These are phyloP conservation scores for Eulacestoma nigropectus DNA, from an alignment of 2,113 vertebrate species.

Conservation along the genomic window DNA sequence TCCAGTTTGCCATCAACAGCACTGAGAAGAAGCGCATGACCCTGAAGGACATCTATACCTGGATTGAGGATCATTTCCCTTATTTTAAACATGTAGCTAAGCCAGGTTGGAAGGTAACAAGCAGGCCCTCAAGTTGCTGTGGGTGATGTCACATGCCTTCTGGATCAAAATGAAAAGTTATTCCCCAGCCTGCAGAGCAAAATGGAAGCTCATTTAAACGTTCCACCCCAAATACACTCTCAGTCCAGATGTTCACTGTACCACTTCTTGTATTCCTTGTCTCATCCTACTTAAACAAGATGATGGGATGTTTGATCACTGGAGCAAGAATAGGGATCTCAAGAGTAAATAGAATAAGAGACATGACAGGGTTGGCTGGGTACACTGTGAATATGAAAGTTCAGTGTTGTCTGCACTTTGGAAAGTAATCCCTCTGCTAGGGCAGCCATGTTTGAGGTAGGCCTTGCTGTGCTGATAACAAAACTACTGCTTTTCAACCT, in stretches of 20 bases:
- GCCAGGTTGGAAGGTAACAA: slow-evolving; percentile 92
- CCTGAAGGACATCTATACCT: slow-evolving; percentile 93
- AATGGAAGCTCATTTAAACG: background rate
- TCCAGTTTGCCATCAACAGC: slow-evolving; percentile 98
- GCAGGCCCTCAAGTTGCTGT: background rate
- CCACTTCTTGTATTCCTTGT: background rate
- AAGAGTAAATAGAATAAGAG: background rate
- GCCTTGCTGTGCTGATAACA: background rate
- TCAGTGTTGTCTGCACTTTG: background rate
- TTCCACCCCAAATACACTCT: background rate
- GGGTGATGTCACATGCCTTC: background rate
- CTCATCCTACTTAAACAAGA: background rate
- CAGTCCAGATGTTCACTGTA: background rate
- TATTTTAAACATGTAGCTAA: slow-evolving; percentile 92
- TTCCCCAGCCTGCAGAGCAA: background rate
- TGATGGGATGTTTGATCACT: background rate
- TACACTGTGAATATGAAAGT: background rate
- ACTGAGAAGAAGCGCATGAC: slow-evolving; percentile 86
- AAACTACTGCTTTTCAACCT: background rate
- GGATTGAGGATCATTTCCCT: slow-evolving; percentile 94
- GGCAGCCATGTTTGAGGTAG: background rate
- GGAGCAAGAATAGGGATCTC: background rate
- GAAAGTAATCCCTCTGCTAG: background rate
- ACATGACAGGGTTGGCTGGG: background rate
- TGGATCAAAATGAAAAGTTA: background rate